Percentiles rank a stretch among this genome's conserved stretches.
Conservation (phyloP, 2,113 vertebrate genomes). For the Pimephales promelas region DNA sequence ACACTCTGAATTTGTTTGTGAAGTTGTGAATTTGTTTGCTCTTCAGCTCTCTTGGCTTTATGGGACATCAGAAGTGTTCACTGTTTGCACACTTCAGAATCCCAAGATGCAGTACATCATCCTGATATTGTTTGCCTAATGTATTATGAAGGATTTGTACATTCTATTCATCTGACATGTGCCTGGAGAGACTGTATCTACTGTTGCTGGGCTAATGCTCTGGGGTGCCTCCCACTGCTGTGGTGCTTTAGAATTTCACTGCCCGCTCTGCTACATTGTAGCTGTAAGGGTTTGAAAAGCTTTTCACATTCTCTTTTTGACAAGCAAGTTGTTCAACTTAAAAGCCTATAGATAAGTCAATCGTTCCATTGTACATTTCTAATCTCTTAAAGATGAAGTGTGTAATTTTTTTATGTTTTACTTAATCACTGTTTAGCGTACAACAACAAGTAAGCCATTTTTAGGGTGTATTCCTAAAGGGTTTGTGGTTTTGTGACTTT, state of each 20-base stretch:
- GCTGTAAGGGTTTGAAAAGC: slow-evolving; percentile 17
- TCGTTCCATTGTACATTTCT: not conserved
- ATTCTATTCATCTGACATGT: slow-evolving; percentile 3
- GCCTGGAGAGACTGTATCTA: not conserved
- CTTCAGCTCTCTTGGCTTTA: not conserved
- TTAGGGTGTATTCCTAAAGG: not conserved
- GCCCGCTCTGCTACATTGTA: not conserved
- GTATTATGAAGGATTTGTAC: not conserved
- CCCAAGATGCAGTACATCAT: not conserved
- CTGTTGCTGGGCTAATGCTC: not conserved
- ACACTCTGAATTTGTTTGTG: too few species aligned
- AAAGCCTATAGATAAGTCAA: slow-evolving; percentile 32
- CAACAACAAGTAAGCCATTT: too few species aligned
- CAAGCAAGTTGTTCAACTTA: slow-evolving; percentile 23
- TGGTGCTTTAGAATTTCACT: slow-evolving; percentile 12
- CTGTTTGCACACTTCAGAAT: slow-evolving; percentile 18
- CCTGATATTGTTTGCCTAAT: not conserved
- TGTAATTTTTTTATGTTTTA: too few species aligned
- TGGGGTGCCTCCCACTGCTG: slow-evolving; percentile 13
- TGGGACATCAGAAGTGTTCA: not conserved
- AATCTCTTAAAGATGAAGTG: slow-evolving; percentile 10
- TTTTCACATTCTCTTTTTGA: slow-evolving; percentile 23
- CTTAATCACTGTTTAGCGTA: too few species aligned
- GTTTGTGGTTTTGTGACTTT: not conserved
- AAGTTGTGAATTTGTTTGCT: not conserved